A percentile compares a stretch with the other conserved stretches of the same genome.
These are phyloP conservation scores for Pseudomyrmex flavicornis DNA, from an alignment of 1,140 invertebrate species.

Conservation along the genomic window DNA sequence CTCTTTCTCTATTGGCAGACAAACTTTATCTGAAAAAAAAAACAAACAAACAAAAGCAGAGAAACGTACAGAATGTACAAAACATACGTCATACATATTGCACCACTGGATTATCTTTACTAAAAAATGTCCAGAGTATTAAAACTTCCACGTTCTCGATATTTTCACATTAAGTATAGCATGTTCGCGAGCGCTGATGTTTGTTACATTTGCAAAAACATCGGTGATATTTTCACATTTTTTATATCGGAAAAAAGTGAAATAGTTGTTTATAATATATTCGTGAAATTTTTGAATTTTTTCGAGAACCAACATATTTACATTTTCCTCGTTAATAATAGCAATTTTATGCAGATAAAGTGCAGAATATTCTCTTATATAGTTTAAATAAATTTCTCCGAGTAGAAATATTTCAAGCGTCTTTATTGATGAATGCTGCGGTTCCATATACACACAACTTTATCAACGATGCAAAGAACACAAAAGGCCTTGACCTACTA, in stretches of 20 bases:
- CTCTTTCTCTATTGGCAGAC: too few species aligned
- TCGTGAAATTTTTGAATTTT: neutral
- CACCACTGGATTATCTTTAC: neutral
- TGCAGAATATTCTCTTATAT: neutral
- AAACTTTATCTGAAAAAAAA: too few species aligned
- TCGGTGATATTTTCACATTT: slow-evolving; percentile 24
- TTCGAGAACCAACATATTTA: neutral
- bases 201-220: neutral
- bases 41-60: too few species aligned
- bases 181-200: neutral
- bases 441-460: neutral
- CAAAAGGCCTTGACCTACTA: slow-evolving; percentile 60
- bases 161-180: slow-evolving; percentile 28
- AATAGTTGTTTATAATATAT: slow-evolving; percentile 6
- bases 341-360: neutral
- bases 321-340: neutral
- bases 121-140: slow-evolving; percentile 12
- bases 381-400: neutral
- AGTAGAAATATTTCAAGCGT: slow-evolving; percentile 4
- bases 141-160: neutral
- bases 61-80: neutral
- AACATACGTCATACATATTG: slow-evolving; percentile 11
- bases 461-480: slow-evolving; percentile 47
- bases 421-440: neutral
- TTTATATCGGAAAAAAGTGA: neutral